Evolutionary conservation across 2,797 vertebrate species (phyloP).

Genomic region (Rousettus madagascariensis): DNA sequence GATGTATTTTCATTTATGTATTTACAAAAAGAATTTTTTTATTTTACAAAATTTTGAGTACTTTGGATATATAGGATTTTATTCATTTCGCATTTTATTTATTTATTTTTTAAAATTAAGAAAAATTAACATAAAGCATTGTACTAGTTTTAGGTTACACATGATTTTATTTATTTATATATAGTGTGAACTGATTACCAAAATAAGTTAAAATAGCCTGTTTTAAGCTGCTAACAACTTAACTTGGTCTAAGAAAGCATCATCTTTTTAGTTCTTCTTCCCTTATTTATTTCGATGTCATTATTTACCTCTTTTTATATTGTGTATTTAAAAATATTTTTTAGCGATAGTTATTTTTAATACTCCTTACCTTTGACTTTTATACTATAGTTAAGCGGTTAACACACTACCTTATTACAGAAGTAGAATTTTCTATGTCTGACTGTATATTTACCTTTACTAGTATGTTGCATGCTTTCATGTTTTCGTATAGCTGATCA

Average conservation of each 20-base stretch:
- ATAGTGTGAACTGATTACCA: neutral
- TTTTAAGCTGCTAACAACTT: neutral
- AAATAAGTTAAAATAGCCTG: neutral
- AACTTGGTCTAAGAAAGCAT: neutral
- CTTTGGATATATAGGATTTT: neutral
- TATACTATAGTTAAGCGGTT: neutral
- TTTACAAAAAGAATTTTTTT: neutral
- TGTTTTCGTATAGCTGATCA: neutral
- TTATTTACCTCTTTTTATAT: neutral
- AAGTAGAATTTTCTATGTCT: neutral
- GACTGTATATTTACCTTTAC: neutral
- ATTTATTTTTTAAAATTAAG: neutral
- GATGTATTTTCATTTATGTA: neutral
- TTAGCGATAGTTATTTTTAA: neutral
- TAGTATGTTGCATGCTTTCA: no score
- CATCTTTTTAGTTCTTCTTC: neutral
- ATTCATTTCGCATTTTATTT: neutral
- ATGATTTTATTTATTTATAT: neutral
- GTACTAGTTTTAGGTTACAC: neutral
- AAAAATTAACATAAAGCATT: neutral
- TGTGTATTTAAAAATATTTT: neutral
- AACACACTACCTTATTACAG: neutral
- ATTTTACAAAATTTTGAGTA: slow-evolving; percentile 9
- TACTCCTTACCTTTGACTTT: neutral
- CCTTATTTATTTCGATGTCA: neutral